These are phyloP conservation scores for Chaenocephalus aceratus DNA, from an alignment of 2,113 vertebrate genomes.

Conservation along the genomic window DNA sequence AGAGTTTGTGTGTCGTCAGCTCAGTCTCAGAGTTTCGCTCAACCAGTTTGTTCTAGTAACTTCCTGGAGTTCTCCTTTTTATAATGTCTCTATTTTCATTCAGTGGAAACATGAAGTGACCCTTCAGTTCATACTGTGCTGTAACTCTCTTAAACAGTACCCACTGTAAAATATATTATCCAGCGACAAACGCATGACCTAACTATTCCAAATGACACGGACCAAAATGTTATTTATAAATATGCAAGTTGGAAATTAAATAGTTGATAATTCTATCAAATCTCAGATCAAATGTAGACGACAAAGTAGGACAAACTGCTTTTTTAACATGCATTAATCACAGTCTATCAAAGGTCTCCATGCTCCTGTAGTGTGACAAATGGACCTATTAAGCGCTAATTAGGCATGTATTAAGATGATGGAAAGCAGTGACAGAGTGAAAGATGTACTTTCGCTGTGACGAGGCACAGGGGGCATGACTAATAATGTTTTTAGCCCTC, in stretches of 20 bases:
- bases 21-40: background rate
- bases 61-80: too few relatives aligned
- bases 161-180: background rate
- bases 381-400: conserved; percentile 75
- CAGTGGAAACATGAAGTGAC: too few relatives aligned
- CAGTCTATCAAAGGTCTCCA: conserved; percentile 51
- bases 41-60: too few relatives aligned
- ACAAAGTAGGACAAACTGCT: conserved; percentile 31
- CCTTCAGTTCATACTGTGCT: too few relatives aligned
- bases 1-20: background rate
- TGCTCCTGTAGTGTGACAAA: conserved; percentile 73
- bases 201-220: background rate
- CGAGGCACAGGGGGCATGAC: conserved; percentile 59
- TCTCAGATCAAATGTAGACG: conserved; percentile 20
- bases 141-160: background rate
- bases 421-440: conserved; percentile 69
- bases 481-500: conserved; percentile 63
- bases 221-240: background rate
- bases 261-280: conserved; percentile 32
- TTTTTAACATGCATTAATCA: conserved; percentile 55
- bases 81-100: too few relatives aligned
- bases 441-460: conserved; percentile 58
- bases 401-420: conserved; percentile 73
- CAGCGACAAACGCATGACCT: conserved; percentile 5
- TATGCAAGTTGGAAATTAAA: background rate